Conservation (phyloP, 2,888 invertebrate species). For the Cosmia pyralina region DNA sequence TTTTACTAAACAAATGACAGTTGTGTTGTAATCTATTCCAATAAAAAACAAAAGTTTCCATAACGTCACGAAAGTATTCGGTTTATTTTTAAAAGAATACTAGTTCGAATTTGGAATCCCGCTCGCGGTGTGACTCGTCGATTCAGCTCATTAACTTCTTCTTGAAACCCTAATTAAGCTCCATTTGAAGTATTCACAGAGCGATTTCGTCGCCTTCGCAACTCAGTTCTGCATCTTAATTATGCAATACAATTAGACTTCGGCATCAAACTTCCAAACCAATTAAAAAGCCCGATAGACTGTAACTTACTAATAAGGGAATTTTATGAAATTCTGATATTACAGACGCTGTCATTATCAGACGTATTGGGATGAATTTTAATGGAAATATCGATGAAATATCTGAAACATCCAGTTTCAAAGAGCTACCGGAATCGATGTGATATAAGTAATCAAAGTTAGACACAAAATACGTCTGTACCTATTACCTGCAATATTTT, state of each 20-base stretch:
- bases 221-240: constrained; percentile 75
- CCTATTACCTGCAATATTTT: no score
- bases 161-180: constrained; percentile 83
- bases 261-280: constrained; percentile 72
- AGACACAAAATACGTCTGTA: constrained; percentile 66
- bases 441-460: constrained; percentile 64
- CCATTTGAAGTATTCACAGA: constrained; percentile 82
- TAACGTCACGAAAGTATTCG: constrained; percentile 21
- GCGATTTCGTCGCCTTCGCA: constrained; percentile 75
- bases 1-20: constrained; percentile 25
- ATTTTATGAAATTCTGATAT: constrained; percentile 39
- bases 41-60: constrained; percentile 17
- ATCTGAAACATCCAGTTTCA: constrained; percentile 60
- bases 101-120: constrained; percentile 65
- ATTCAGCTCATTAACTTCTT: constrained; percentile 81
- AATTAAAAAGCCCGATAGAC: constrained; percentile 64
- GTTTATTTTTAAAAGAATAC: constrained; percentile 47
- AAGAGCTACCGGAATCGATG: constrained; percentile 55
- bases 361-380: constrained; percentile 59
- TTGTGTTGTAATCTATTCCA: constrained; percentile 21
- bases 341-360: constrained; percentile 58
- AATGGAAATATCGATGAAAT: constrained; percentile 64
- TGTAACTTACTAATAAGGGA: constrained; percentile 17
- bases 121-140: constrained; percentile 66
- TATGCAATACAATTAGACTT: constrained; percentile 78